These are phyloP conservation scores for Odocoileus virginianus DNA, from an alignment of 2,113 vertebrate genomes.

Conservation along the genomic window DNA sequence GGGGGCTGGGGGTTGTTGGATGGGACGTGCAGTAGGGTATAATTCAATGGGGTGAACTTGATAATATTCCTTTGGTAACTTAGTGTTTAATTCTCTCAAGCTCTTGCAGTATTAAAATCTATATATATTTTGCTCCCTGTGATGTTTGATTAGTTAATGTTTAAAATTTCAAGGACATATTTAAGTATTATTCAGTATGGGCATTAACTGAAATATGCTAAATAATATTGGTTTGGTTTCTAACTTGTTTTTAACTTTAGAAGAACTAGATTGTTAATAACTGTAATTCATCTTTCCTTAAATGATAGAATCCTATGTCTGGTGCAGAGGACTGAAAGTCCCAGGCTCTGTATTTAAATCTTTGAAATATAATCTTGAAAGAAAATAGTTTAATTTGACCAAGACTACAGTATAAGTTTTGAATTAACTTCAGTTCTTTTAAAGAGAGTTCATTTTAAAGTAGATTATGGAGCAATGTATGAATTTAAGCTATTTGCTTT, in stretches of 20 bases:
- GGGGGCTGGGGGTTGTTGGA: no score
- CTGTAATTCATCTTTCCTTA: conserved; percentile 32
- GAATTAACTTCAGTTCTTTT: conserved; percentile 16
- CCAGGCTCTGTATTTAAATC: conserved; percentile 22
- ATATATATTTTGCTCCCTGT: background rate
- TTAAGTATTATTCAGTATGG: background rate
- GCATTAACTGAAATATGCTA: background rate
- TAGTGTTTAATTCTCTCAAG: background rate
- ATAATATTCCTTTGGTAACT: background rate
- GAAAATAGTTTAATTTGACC: conserved; percentile 41
- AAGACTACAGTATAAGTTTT: background rate
- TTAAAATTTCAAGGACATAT: conserved; percentile 28
- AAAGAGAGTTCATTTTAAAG: conserved; percentile 2
- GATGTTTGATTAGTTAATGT: background rate
- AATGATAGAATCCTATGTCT: background rate
- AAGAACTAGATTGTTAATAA: background rate
- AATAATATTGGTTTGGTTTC: conserved; percentile 14
- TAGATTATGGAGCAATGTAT: background rate
- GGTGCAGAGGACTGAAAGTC: background rate
- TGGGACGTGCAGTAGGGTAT: accelerated
- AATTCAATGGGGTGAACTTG: background rate
- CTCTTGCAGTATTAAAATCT: background rate
- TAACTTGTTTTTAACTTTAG: conserved; percentile 21
- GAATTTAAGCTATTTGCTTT: background rate
- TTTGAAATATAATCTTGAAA: conserved; percentile 50